Percentiles rank a stretch among this genome's conserved stretches.
Evolutionary conservation across 2,888 invertebrate genomes (phyloP).

Genomic region (Campoletis raptor): DNA sequence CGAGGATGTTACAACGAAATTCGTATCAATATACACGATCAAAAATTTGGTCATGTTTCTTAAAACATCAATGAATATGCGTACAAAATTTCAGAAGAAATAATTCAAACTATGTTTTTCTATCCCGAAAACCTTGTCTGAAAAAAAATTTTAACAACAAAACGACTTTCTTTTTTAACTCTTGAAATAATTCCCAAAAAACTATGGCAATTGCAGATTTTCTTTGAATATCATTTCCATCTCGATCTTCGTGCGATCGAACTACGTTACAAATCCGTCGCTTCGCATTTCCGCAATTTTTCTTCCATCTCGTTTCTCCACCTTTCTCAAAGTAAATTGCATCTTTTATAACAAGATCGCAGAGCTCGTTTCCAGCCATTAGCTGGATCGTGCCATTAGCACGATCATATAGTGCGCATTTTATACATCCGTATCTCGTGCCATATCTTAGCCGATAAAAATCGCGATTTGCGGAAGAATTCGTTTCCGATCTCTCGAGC

Average conservation of each 20-base stretch:
- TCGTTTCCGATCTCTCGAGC: conserved; percentile 40
- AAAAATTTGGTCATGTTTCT: background rate
- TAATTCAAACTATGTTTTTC: too few relatives aligned
- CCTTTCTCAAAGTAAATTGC: conserved; percentile 35
- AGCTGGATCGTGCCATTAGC: conserved; percentile 46
- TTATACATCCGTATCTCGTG: conserved; percentile 49
- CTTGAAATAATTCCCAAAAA: too few relatives aligned
- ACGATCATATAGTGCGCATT: conserved; percentile 43
- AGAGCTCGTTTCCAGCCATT: conserved; percentile 51
- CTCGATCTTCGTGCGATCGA: conserved; percentile 31
- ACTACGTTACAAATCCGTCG: conserved; percentile 42
- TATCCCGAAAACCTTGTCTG: too few relatives aligned
- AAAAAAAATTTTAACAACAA: too few relatives aligned
- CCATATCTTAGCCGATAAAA: conserved; percentile 55
- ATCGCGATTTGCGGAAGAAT: conserved; percentile 65
- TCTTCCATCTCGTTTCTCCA: conserved; percentile 49
- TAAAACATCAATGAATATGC: too few relatives aligned
- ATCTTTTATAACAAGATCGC: conserved; percentile 21
- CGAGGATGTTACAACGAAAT: background rate
- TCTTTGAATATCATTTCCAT: conserved; percentile 49
- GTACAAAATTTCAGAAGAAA: too few relatives aligned
- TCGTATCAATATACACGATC: background rate
- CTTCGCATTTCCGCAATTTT: conserved; percentile 70
- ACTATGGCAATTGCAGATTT: conserved; percentile 20
- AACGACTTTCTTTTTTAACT: too few relatives aligned